Percentiles rank a stretch among this genome's conserved stretches.
Evolutionary conservation across 2,797 vertebrate genomes (phyloP).

Genomic region (Zonotrichia albicollis): DNA sequence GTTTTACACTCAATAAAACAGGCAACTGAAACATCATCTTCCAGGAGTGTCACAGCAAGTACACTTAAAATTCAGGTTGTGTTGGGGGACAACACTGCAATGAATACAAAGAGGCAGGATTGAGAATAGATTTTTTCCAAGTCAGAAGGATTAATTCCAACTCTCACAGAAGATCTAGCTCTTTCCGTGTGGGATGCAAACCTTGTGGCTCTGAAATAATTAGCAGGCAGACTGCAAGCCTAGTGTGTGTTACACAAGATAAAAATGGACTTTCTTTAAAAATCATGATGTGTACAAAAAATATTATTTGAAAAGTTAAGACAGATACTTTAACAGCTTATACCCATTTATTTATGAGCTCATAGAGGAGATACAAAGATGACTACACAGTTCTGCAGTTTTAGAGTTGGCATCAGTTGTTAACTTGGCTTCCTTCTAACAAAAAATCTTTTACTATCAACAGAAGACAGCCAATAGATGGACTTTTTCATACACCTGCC

Average conservation of each 20-base stretch:
- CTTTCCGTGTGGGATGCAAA: background rate
- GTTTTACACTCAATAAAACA: background rate
- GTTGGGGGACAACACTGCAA: background rate
- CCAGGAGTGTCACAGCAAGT: background rate
- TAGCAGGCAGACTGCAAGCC: background rate
- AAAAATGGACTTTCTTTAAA: background rate
- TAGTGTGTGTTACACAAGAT: background rate
- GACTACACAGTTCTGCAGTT: background rate
- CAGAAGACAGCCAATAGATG: background rate
- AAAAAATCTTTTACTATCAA: background rate
- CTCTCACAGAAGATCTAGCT: background rate
- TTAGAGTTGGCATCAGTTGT: background rate
- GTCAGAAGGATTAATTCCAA: background rate
- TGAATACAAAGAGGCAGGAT: background rate
- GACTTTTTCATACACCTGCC: background rate
- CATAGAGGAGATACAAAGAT: background rate
- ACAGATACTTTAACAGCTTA: background rate
- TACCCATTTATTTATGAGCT: background rate
- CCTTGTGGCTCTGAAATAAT: background rate
- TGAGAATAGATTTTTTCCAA: background rate
- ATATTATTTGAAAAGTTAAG: background rate
- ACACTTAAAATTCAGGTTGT: background rate
- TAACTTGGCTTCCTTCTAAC: background rate
- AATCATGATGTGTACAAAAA: background rate
- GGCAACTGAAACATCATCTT: background rate